phyloP scores from a whole-genome alignment of 2,797 vertebrate species.

The Rhodeus uyekii region DNA sequence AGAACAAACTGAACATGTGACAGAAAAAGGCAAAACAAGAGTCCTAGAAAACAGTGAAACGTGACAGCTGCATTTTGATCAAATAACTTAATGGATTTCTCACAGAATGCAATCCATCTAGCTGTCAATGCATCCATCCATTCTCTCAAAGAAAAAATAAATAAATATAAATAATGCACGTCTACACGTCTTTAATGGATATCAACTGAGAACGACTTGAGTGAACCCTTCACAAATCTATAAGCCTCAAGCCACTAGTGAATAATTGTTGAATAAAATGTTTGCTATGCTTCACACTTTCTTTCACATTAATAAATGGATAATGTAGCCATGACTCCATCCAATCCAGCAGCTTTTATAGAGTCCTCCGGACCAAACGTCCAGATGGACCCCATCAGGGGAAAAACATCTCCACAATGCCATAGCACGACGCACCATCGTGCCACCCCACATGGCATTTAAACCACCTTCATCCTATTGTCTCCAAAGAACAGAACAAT shows the following conservation, averaged over 20 bases:
- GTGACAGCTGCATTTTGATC: constrained; percentile 78
- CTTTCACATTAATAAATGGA: constrained; percentile 44
- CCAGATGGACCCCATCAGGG: constrained; percentile 52
- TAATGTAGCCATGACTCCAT: constrained; percentile 29
- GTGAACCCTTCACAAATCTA: constrained; percentile 55
- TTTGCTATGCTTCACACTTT: constrained; percentile 35
- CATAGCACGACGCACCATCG: constrained; percentile 6
- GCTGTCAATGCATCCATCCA: constrained; percentile 81
- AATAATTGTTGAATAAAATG: constrained; percentile 53
- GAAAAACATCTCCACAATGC: constrained; percentile 47
- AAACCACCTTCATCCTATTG: constrained; percentile 37
- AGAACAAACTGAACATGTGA: too few species aligned
- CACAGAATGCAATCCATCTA: constrained; percentile 82
- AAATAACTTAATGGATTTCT: constrained; percentile 75
- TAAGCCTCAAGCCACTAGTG: constrained; percentile 48
- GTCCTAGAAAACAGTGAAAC: too few species aligned
- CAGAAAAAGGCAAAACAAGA: too few species aligned
- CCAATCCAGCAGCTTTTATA: constrained; percentile 23
- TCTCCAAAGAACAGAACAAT: constrained; percentile 21
- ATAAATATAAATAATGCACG: constrained; percentile 77
- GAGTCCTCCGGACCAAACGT: constrained; percentile 8
- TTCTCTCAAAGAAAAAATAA: constrained; percentile 69
- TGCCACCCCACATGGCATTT: constrained; percentile 39
- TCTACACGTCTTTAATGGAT: constrained; percentile 76
- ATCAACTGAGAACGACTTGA: constrained; percentile 76